phyloP scores from a whole-genome alignment of 2,888 invertebrate species.

The Nipponacmea schrenckii region DNA sequence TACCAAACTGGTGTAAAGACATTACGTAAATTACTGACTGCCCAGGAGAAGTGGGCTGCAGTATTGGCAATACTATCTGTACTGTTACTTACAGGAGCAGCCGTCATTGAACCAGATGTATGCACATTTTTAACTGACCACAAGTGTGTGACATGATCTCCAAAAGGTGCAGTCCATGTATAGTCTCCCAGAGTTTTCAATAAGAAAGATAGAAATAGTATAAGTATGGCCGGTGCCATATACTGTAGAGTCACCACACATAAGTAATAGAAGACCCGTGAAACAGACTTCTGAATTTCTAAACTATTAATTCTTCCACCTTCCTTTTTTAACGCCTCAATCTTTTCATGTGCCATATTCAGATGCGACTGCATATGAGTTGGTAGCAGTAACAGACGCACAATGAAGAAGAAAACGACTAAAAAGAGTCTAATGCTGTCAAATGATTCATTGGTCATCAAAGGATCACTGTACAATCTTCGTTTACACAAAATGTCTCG shows the following conservation, averaged over 20 bases:
- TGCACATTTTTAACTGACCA: slow-evolving; percentile 14
- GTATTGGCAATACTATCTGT: slow-evolving; percentile 48
- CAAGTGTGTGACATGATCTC: slow-evolving; percentile 34
- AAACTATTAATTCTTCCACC: slow-evolving; percentile 92
- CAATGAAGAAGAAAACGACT: slow-evolving; percentile 76
- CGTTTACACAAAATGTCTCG: slow-evolving; percentile 57
- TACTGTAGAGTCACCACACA: slow-evolving; percentile 96
- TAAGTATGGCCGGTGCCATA: slow-evolving; percentile 87
- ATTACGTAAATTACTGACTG: slow-evolving; percentile 82
- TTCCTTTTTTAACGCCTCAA: slow-evolving; percentile 86
- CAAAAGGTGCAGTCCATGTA: slow-evolving; percentile 54
- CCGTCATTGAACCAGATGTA: neutral
- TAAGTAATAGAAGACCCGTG: slow-evolving; percentile 94
- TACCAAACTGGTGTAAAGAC: slow-evolving; percentile 86
- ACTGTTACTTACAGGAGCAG: slow-evolving; percentile 5
- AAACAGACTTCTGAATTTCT: slow-evolving; percentile 89
- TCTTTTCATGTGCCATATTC: slow-evolving; percentile 86
- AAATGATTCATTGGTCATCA: slow-evolving; percentile 70
- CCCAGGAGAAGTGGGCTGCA: slow-evolving; percentile 78
- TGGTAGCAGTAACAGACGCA: slow-evolving; percentile 84
- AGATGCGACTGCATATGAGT: slow-evolving; percentile 87
- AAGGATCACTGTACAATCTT: slow-evolving; percentile 19
- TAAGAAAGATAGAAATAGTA: slow-evolving; percentile 74
- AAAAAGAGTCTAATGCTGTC: slow-evolving; percentile 81
- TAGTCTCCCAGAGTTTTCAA: slow-evolving; percentile 86